Evolutionary conservation across 2,888 invertebrate genomes (phyloP).

Genomic region (Hirtodrosophila trivittata): DNA sequence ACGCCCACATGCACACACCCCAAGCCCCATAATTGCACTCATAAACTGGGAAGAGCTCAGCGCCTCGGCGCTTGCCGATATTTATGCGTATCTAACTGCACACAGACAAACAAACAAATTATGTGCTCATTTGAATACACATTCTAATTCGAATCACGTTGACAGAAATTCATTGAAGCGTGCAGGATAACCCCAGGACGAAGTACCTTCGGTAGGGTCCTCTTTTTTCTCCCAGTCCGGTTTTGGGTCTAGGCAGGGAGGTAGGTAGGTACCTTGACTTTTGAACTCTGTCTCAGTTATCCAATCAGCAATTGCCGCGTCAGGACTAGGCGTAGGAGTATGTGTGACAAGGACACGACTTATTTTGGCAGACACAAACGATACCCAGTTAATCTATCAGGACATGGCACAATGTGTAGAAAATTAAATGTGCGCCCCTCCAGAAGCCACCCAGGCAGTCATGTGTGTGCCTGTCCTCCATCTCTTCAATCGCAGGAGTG

Average conservation of each 20-base stretch:
- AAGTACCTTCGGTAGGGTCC: conserved; percentile 7
- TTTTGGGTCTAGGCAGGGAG: too few species aligned
- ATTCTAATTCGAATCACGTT: conserved; percentile 79
- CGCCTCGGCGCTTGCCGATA: conserved; percentile 35
- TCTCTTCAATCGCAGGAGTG: conserved; percentile 18
- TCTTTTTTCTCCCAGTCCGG: neutral
- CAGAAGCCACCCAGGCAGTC: conserved; percentile 28
- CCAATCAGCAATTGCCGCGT: conserved; percentile 57
- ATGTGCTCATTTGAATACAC: conserved; percentile 78
- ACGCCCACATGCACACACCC: conserved; percentile 21
- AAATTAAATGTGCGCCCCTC: conserved; percentile 66
- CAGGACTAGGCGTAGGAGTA: conserved; percentile 16
- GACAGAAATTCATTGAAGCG: conserved; percentile 74
- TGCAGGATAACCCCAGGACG: conserved; percentile 31
- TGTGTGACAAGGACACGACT: conserved; percentile 59
- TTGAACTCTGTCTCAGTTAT: conserved; percentile 58
- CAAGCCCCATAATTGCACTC: conserved; percentile 67
- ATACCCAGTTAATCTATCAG: conserved; percentile 76
- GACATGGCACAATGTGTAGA: conserved; percentile 74
- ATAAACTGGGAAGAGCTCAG: conserved; percentile 69
- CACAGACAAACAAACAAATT: conserved; percentile 73
- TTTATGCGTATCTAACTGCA: conserved; percentile 60
- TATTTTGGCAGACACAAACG: conserved; percentile 49
- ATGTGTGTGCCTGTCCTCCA: conserved; percentile 50
- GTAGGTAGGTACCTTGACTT: conserved; percentile 71